Conservation (phyloP, 2,888 invertebrate genomes). For the Drosophila mercatorum region DNA sequence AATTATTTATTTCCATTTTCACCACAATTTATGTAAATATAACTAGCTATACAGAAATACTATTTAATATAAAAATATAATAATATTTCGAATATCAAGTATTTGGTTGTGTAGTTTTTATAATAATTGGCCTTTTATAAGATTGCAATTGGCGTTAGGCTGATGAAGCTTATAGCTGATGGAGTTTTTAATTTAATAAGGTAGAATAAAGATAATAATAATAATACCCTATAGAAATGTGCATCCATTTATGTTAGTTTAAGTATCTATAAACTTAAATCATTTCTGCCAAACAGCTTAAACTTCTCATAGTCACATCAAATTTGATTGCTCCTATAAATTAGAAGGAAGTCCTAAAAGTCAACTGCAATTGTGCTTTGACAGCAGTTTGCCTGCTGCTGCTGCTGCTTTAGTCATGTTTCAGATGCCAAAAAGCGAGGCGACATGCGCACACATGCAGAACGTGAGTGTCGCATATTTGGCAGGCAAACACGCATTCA, state of each 20-base stretch:
- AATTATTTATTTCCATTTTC: slow-evolving; percentile 55
- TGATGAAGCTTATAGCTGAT: no score
- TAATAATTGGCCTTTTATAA: no score
- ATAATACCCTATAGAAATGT: no score
- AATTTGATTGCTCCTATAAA: slow-evolving; percentile 25
- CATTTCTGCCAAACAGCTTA: slow-evolving; percentile 29
- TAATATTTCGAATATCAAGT: no score
- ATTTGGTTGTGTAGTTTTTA: no score
- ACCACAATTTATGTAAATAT: slow-evolving; percentile 51
- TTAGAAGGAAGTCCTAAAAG: slow-evolving; percentile 14
- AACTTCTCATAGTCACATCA: slow-evolving; percentile 15
- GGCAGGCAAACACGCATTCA: slow-evolving; percentile 38
- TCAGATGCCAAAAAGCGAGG: neutral
- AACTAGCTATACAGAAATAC: slow-evolving; percentile 1
- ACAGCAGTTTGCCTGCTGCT: neutral
- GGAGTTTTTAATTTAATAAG: no score
- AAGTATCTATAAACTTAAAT: neutral
- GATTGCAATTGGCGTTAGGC: no score
- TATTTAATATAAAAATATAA: neutral
- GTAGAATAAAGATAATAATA: no score
- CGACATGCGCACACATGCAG: neutral
- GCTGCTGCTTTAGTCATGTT: neutral
- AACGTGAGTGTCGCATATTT: slow-evolving; percentile 15
- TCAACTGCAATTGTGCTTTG: slow-evolving; percentile 1
- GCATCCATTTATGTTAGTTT: no score